These are phyloP conservation scores for Vireo altiloquus DNA, from an alignment of 2,113 vertebrate genomes.

Conservation along the genomic window DNA sequence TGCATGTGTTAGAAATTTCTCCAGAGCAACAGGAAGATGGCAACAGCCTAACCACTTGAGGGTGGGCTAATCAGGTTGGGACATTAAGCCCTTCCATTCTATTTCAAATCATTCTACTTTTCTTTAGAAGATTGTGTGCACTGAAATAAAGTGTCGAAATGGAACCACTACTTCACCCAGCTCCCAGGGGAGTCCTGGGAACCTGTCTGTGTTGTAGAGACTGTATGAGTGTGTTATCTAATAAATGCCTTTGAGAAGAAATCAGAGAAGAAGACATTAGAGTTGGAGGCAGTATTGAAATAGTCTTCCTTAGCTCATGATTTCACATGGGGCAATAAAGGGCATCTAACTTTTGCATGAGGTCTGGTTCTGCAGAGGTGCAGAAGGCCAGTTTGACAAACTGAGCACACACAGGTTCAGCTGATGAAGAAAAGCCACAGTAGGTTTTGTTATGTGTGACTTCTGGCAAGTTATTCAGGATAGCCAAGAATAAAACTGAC, in stretches of 20 bases:
- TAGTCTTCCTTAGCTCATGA: neutral
- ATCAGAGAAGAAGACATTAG: fast-evolving
- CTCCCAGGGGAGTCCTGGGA: neutral
- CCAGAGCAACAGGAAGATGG: neutral
- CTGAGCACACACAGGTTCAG: neutral
- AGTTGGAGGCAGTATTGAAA: neutral
- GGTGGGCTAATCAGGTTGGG: neutral
- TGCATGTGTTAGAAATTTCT: neutral
- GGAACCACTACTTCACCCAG: neutral
- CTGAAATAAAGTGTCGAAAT: neutral
- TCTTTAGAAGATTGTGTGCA: neutral
- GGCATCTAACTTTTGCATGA: neutral
- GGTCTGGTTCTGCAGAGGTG: neutral
- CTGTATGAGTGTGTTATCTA: neutral
- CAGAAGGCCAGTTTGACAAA: neutral
- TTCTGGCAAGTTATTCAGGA: neutral
- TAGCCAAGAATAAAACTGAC: neutral
- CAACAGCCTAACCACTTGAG: neutral
- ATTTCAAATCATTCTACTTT: neutral
- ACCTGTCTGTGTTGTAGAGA: neutral
- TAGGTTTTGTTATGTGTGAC: neutral
- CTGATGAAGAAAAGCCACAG: neutral
- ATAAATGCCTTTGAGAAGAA: neutral
- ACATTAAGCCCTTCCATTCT: neutral
- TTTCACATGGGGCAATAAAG: neutral